phyloP scores from a whole-genome alignment of 2,797 vertebrate genomes.

The Momotus momota region DNA sequence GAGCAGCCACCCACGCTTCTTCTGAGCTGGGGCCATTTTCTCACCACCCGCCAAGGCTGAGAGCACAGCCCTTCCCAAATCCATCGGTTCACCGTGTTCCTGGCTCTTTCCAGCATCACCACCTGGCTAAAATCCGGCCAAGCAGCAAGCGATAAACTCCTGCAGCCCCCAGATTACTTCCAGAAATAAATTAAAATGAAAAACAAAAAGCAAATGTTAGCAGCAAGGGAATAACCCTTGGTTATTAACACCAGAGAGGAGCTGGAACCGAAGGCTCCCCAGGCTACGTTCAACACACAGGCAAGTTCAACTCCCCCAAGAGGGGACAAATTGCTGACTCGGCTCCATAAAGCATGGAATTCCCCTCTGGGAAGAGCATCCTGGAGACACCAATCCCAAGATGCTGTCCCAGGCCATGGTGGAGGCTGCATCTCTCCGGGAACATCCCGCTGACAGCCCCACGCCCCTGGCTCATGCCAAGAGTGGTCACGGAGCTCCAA shows the following conservation, averaged over 20 bases:
- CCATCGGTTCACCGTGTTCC: neutral
- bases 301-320: rapidly evolving
- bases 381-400: neutral
- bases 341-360: neutral
- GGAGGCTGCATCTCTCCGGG: neutral
- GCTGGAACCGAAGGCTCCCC: rapidly evolving
- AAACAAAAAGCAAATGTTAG: neutral
- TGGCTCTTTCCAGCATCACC: too few species aligned
- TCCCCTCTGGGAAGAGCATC: neutral
- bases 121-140: neutral
- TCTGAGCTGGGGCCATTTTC: neutral
- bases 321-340: neutral
- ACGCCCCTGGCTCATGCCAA: rapidly evolving
- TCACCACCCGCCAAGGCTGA: rapidly evolving
- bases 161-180: neutral
- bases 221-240: neutral
- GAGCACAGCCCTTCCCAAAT: neutral
- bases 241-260: neutral
- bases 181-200: neutral
- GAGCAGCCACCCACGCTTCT: neutral
- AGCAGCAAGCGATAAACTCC: neutral
- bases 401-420: neutral
- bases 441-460: neutral
- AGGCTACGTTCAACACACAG: rapidly evolving
- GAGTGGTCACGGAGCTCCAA: rapidly evolving